Evolutionary conservation across 2,797 vertebrate species (phyloP), one percentile per base, ranked within the genome.

Genomic region (Prunella strophiata): DNA sequence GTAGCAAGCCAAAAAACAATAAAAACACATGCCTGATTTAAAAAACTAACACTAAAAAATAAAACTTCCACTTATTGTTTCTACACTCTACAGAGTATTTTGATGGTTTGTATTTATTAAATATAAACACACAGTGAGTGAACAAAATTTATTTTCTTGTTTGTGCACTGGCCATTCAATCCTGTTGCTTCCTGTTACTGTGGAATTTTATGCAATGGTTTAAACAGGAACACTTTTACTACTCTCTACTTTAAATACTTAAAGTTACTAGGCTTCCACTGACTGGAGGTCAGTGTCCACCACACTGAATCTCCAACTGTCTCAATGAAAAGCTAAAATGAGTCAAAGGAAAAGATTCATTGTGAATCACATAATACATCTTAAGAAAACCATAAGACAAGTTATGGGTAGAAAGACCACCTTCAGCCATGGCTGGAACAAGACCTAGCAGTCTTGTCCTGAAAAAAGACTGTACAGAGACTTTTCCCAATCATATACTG

Each of bases 1-100:
- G 8, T 48, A 71, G 36, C 17, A 36, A 59, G 19, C 2, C 7
- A 75, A 68, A 94, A 90, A 72, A 16, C 57, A 68, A 26, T 50
- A 65, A 73, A 73, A 85, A 47, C 11, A n/a, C 3, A 18, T 29
- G 6, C 7, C 57, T 45, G 23, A 50, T 61, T 54, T 61, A 50
- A 72, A 79, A 48, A 26, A 17, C 13, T 51, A 58, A 63, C 29
- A 50, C 4, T 38, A 54, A 65, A 61, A 42, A 43, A n/a, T 63
- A 36, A 86, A 76, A 4, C 0, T 3, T 16, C 6, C 38, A 5
- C 3, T 9, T 51, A 7, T 18, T 40, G 1, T 74, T 55, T 73
- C 25, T 67, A 21, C 32, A 75, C 15, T 45, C 26, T 34, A n/a
- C 5, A 81, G n/a, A 20, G 2, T 23, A 55, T 27, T 45, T 13